phyloP scores from a whole-genome alignment of 2,113 vertebrate species.

The Barbus barbus region DNA sequence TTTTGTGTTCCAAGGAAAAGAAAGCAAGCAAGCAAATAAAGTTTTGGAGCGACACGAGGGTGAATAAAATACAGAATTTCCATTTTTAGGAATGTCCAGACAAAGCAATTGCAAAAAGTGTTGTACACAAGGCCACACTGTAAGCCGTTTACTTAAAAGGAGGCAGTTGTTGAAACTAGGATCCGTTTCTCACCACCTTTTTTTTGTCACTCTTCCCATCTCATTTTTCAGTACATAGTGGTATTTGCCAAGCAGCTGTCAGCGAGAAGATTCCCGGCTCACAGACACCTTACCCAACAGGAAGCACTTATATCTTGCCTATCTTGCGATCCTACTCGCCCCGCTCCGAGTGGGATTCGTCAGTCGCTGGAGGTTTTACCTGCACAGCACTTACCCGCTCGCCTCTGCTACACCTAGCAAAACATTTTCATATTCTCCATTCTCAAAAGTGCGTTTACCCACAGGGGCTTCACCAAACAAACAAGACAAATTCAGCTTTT shows the following conservation, averaged over 20 bases:
- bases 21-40: background rate
- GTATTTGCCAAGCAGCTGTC: constrained; percentile 46
- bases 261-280: constrained; percentile 25
- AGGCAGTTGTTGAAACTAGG: too few species aligned
- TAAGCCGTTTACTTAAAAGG: too few species aligned
- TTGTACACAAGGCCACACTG: background rate
- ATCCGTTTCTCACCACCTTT: background rate
- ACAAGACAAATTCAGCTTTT: background rate
- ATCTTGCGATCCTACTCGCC: too few species aligned
- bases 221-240: background rate
- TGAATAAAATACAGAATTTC: background rate
- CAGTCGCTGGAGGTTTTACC: too few species aligned
- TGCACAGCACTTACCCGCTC: too few species aligned
- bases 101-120: background rate
- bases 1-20: background rate
- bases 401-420: too few species aligned
- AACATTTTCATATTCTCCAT: background rate
- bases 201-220: background rate
- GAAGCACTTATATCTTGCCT: too few species aligned
- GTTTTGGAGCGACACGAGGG: background rate
- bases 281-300: too few species aligned
- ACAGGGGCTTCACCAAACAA: background rate
- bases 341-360: too few species aligned
- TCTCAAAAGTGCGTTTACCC: constrained; percentile 12
- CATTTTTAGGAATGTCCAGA: background rate